phyloP scores from a whole-genome alignment of 2,797 vertebrate genomes.

The Pipistrellus nathusii region DNA sequence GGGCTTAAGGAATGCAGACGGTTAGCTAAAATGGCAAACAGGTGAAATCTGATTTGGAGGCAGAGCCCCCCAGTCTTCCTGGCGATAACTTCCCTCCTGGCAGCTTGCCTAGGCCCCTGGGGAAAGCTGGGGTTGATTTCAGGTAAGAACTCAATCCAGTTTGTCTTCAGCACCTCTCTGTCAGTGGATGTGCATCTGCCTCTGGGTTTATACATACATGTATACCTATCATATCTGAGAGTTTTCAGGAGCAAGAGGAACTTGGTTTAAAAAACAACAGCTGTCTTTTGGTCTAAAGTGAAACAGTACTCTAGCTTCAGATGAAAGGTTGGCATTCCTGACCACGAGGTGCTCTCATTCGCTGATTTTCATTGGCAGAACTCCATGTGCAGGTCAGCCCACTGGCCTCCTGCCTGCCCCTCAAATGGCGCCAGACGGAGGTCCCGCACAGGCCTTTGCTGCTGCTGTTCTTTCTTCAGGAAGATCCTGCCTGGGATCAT shows the following conservation, averaged over 20 bases:
- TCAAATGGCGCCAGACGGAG: background rate
- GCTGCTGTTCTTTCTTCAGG: background rate
- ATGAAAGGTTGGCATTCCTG: background rate
- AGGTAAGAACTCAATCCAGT: background rate
- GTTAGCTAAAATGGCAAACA: background rate
- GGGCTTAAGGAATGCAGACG: background rate
- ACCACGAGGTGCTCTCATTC: background rate
- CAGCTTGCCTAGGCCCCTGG: too few species aligned
- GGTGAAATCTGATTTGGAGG: background rate
- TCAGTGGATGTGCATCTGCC: background rate
- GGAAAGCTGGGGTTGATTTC: background rate
- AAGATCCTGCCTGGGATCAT: background rate
- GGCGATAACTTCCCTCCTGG: background rate
- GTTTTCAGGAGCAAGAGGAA: background rate
- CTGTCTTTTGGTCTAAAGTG: background rate
- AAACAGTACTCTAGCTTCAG: background rate
- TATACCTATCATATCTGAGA: background rate
- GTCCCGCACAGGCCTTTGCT: background rate
- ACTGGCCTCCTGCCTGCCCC: background rate
- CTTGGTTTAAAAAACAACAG: background rate
- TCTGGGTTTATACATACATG: background rate
- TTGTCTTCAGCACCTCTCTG: background rate
- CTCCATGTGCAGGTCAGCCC: background rate
- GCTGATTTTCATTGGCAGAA: background rate
- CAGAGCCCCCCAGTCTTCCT: background rate